phyloP scores from a whole-genome alignment of 2,113 vertebrate genomes.

The Phaethon lepturus region DNA sequence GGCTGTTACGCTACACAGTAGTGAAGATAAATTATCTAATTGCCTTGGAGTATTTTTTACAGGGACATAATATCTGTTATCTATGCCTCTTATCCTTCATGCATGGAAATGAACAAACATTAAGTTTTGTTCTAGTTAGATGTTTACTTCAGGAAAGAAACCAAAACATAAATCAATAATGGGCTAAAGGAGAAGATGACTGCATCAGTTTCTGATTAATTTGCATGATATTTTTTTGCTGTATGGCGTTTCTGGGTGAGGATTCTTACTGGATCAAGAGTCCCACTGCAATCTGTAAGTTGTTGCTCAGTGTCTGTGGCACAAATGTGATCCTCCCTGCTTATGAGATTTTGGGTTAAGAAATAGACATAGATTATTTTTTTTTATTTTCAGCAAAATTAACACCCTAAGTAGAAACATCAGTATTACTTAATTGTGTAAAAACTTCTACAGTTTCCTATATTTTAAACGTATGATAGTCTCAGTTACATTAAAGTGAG shows the following conservation, averaged over 20 bases:
- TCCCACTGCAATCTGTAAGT: neutral
- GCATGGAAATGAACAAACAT: neutral
- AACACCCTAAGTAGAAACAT: neutral
- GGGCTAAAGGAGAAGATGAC: neutral
- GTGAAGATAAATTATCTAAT: neutral
- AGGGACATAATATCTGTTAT: neutral
- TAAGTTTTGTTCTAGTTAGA: neutral
- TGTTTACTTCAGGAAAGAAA: neutral
- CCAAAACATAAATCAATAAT: neutral
- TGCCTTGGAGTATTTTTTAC: neutral
- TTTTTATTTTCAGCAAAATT: neutral
- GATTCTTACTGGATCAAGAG: neutral
- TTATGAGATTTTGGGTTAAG: neutral
- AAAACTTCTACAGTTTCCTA: neutral
- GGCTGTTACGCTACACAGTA: fast-evolving
- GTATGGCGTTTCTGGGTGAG: neutral
- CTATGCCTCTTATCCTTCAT: neutral
- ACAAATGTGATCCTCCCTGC: neutral
- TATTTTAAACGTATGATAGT: neutral
- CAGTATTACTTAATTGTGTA: neutral
- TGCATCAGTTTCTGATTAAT: neutral
- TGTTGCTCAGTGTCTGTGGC: neutral
- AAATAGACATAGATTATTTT: neutral
- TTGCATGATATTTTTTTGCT: neutral
- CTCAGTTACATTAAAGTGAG: neutral